Evolutionary conservation across 2,113 vertebrate species (phyloP).

Genomic region (Daubentonia madagascariensis): DNA sequence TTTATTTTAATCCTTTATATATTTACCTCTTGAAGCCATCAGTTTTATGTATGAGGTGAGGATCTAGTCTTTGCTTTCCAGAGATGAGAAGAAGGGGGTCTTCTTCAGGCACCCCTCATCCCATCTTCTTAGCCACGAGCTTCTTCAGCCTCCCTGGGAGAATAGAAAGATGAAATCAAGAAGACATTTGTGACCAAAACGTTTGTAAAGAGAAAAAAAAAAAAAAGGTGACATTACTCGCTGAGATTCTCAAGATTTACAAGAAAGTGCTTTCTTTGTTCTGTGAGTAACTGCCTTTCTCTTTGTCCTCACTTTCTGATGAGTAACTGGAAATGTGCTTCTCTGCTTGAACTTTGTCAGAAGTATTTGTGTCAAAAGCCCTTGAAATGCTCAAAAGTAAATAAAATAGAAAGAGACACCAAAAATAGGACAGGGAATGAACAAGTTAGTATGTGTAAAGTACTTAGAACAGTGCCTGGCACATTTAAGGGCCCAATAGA

Average conservation of each 20-base stretch:
- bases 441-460: not conserved
- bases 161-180: not conserved
- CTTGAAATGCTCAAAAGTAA: slow-evolving; percentile 7
- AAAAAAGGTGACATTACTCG: not conserved
- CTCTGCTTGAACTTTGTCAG: slow-evolving; percentile 38
- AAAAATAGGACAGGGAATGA: not conserved
- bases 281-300: slow-evolving; percentile 52
- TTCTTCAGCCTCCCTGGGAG: not conserved
- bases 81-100: not conserved
- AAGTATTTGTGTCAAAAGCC: not conserved
- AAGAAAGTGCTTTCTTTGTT: slow-evolving; percentile 21
- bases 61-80: not conserved
- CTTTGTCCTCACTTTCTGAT: slow-evolving; percentile 48
- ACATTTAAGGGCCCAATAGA: not conserved
- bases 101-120: not conserved
- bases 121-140: not conserved
- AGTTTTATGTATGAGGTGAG: not conserved
- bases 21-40: not conserved
- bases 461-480: not conserved
- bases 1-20: not conserved
- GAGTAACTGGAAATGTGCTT: slow-evolving; percentile 37
- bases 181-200: no score
- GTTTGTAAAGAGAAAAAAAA: no score
- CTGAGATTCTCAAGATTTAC: not conserved
- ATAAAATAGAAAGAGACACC: not conserved